A percentile compares a stretch with the other conserved stretches of the same genome.
Evolutionary conservation across 2,888 invertebrate species (phyloP).

Genomic region (Diarsia brunnea): DNA sequence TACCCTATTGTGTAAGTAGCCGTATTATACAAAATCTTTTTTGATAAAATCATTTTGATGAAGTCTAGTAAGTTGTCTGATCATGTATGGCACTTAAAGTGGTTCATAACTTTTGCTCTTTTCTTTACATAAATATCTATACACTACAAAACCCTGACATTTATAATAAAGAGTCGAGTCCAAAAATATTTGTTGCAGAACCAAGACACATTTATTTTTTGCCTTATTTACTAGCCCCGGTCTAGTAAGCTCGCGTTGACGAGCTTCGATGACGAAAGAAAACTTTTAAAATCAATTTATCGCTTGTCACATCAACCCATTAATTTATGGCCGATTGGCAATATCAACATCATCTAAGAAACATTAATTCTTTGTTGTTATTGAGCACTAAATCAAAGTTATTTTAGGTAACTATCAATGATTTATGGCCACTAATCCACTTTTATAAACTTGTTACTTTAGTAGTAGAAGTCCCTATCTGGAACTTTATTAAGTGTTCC

Average conservation of each 20-base stretch:
- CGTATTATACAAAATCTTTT: no score
- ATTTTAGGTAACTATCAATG: not conserved
- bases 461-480: conserved; percentile 1
- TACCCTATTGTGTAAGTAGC: no score
- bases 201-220: not conserved
- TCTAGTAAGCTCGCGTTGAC: not conserved
- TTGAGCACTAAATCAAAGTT: conserved; percentile 35
- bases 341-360: conserved; percentile 26
- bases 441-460: conserved; percentile 17
- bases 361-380: conserved; percentile 19
- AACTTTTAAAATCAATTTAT: not conserved
- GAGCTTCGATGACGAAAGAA: not conserved
- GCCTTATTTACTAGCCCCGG: not conserved
- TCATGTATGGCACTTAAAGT: no score
- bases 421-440: conserved; percentile 29
- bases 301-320: conserved; percentile 3
- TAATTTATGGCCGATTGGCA: conserved; percentile 20
- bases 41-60: no score
- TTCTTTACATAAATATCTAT: no score
- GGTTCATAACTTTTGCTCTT: no score
- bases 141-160: no score
- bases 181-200: not conserved
- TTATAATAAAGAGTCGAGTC: no score
- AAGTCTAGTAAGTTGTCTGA: no score
- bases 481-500: not conserved